phyloP scores from a whole-genome alignment of 2,888 invertebrate species.

The Mellilla xanthometata region DNA sequence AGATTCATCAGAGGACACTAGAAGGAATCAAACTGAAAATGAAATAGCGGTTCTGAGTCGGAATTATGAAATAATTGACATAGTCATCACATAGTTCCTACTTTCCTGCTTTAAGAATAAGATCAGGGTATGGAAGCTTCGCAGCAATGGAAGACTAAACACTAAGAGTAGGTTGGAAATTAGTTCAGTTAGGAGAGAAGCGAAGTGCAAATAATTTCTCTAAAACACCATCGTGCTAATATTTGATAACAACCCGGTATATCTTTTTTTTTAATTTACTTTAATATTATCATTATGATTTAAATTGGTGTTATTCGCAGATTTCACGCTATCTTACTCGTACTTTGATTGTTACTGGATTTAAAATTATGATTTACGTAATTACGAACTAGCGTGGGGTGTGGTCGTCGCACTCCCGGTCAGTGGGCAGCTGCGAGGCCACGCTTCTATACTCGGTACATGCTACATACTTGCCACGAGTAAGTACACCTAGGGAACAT shows the following conservation, averaged over 20 bases:
- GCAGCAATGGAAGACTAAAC: constrained; percentile 77
- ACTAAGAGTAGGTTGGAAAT: constrained; percentile 50
- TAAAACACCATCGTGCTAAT: constrained; percentile 57
- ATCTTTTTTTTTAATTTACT: constrained; percentile 55
- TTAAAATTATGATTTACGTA: constrained; percentile 28
- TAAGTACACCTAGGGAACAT: constrained; percentile 68
- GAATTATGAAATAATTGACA: constrained; percentile 80
- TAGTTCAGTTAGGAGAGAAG: constrained; percentile 49
- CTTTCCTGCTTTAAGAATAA: constrained; percentile 68
- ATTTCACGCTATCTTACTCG: constrained; percentile 31
- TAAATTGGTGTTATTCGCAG: constrained; percentile 75
- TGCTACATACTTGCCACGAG: no score
- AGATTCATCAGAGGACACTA: constrained; percentile 50
- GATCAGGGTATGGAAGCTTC: constrained; percentile 66
- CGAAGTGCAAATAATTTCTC: constrained; percentile 61
- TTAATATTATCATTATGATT: constrained; percentile 52
- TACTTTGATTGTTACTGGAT: constrained; percentile 17
- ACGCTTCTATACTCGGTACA: no score
- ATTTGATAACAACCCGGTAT: constrained; percentile 60
- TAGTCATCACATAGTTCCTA: constrained; percentile 80
- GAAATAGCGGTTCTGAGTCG: constrained; percentile 55
- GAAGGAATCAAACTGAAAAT: constrained; percentile 44
- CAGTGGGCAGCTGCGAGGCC: constrained; percentile 14
- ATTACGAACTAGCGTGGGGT: constrained; percentile 28
- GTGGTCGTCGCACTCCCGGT: constrained; percentile 16